Conservation (phyloP, 2,797 vertebrate genomes). For the Morus bassanus region DNA sequence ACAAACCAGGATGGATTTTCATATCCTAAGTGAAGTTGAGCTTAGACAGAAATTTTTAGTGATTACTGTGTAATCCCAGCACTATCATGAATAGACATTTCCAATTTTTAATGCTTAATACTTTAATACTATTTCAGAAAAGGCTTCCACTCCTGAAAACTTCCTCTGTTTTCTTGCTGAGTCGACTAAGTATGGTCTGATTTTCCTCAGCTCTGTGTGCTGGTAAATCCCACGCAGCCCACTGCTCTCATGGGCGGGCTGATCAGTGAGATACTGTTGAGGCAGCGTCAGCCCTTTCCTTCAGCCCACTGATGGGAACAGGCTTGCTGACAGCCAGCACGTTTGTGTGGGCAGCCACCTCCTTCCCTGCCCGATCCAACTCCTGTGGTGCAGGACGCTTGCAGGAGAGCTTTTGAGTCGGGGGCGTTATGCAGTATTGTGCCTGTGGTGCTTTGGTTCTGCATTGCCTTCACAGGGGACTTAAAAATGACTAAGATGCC, state of each 20-base stretch:
- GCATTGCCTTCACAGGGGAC: neutral
- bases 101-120: neutral
- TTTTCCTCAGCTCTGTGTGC: neutral
- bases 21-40: neutral
- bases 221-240: neutral
- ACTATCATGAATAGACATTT: neutral
- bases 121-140: neutral
- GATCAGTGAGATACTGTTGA: neutral
- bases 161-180: neutral
- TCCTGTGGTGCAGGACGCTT: neutral
- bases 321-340: neutral
- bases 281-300: constrained; percentile 19
- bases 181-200: neutral
- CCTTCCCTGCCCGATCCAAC: neutral
- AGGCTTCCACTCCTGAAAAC: neutral
- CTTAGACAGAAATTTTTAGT: neutral
- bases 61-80: neutral
- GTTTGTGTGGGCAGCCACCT: neutral
- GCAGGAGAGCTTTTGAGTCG: neutral
- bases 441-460: neutral
- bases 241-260: neutral
- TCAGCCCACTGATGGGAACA: neutral
- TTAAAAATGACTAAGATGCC: neutral
- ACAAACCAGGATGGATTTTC: neutral
- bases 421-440: rapidly evolving